Percentiles rank a stretch among this genome's conserved stretches.
Evolutionary conservation across 1,140 invertebrate genomes (phyloP).

Genomic region (Pogonomyrmex barbatus): DNA sequence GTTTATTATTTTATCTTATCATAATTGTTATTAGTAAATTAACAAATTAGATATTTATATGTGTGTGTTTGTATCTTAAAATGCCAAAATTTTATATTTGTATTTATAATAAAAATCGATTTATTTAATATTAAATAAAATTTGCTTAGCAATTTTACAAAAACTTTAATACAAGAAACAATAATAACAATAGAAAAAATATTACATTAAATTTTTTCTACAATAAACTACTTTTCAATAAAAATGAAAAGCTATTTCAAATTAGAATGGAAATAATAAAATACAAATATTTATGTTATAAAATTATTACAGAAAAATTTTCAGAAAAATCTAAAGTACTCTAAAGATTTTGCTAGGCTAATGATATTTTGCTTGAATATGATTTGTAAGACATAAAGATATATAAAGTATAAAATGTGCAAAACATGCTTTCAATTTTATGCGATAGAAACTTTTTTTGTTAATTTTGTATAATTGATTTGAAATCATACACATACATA

Average conservation of each 20-base stretch:
- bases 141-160: neutral
- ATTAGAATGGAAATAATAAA: neutral
- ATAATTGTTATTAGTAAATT: neutral
- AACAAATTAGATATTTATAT: conserved; percentile 3
- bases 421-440: neutral
- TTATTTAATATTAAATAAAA: neutral
- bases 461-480: neutral
- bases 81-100: neutral
- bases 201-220: neutral
- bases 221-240: neutral
- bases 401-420: too few species aligned
- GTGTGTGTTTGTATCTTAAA: neutral
- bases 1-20: neutral
- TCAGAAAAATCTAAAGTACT: neutral
- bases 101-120: neutral
- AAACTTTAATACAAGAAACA: neutral
- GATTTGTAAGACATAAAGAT: neutral
- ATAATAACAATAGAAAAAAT: neutral
- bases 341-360: neutral
- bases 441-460: neutral
- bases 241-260: neutral
- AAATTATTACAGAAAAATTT: neutral
- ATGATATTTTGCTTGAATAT: neutral
- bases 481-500: neutral
- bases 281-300: neutral